phyloP scores from a whole-genome alignment of 2,113 vertebrate species.

The Pygoscelis antarcticus region DNA sequence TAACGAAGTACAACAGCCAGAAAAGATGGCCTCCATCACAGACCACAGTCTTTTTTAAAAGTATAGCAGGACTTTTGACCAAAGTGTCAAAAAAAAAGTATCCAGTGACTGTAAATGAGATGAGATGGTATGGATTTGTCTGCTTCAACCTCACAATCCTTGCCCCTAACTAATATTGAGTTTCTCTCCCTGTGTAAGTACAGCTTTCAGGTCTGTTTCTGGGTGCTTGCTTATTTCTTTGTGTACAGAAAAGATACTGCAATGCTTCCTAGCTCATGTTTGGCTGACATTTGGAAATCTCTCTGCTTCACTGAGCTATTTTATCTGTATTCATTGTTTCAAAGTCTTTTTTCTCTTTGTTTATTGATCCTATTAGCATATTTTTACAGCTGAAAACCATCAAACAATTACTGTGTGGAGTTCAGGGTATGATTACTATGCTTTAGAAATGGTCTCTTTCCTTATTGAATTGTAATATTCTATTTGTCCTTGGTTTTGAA shows the following conservation, averaged over 20 bases:
- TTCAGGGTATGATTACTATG: neutral
- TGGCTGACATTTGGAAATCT: neutral
- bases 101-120: neutral
- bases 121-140: neutral
- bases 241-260: neutral
- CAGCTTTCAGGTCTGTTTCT: neutral
- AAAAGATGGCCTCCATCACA: neutral
- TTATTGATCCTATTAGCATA: slow-evolving; percentile 29
- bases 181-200: neutral
- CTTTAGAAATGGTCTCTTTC: neutral
- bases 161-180: neutral
- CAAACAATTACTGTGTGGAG: neutral
- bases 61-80: neutral
- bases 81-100: neutral
- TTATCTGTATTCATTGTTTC: neutral
- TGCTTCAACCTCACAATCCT: neutral
- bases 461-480: neutral
- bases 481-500: slow-evolving; percentile 18
- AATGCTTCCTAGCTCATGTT: neutral
- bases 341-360: neutral
- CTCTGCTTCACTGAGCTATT: neutral
- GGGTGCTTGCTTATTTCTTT: neutral
- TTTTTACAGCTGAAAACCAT: slow-evolving; percentile 23
- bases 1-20: neutral
- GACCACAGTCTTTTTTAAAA: neutral